Conservation (phyloP, 2,113 vertebrate genomes). For the Lamprotornis superbus region DNA sequence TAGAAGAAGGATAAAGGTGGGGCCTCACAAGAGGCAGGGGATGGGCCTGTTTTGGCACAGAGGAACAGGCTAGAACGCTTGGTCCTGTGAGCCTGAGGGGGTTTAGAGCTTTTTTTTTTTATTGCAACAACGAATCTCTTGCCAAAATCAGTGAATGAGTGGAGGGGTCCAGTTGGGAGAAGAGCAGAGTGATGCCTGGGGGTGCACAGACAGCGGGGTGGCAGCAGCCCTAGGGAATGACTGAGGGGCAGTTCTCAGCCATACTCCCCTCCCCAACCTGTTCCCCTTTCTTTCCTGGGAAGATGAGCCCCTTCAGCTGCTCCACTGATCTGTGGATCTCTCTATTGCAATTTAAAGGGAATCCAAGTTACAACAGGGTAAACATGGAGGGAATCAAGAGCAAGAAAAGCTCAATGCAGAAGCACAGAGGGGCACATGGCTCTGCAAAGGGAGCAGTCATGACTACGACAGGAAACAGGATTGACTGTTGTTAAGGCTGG, state of each 20-base stretch:
- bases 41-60: background rate
- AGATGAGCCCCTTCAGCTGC: background rate
- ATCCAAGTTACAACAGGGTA: background rate
- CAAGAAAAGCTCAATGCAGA: background rate
- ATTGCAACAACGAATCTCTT: background rate
- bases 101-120: background rate
- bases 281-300: background rate
- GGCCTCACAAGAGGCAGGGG: slow-evolving; percentile 12
- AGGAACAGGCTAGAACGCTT: background rate
- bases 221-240: background rate
- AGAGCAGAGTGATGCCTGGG: background rate
- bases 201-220: background rate
- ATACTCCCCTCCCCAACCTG: background rate
- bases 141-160: background rate
- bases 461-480: background rate
- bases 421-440: background rate
- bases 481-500: background rate
- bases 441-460: background rate
- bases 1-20: slow-evolving; percentile 57
- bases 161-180: background rate
- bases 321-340: background rate
- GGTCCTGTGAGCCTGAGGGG: background rate
- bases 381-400: background rate
- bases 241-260: background rate
- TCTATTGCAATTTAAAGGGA: background rate